A percentile compares a stretch with the other conserved stretches of the same genome.
Conservation (phyloP, 2,113 vertebrate genomes). For the Hyperopisus bebe region DNA sequence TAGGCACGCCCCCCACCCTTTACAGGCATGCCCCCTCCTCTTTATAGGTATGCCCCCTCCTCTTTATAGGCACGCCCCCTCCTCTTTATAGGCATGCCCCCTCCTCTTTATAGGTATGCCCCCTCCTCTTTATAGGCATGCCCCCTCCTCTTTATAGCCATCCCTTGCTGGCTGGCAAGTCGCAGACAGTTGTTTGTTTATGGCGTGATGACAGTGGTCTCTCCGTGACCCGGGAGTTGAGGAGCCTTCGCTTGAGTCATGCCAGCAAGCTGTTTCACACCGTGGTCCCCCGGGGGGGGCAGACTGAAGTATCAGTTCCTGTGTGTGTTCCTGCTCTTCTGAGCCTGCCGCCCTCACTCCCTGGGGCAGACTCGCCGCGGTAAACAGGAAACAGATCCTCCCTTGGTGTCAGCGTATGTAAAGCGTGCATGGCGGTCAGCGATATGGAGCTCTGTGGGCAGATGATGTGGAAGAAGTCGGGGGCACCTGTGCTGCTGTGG, state of each 20-base stretch:
- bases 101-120: too few species aligned
- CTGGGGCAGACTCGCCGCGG: not conserved
- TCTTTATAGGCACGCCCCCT: too few species aligned
- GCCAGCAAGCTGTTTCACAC: not conserved
- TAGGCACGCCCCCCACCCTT: too few species aligned
- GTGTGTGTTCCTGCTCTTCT: not conserved
- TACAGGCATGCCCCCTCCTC: too few species aligned
- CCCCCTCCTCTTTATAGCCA: fast-evolving
- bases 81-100: too few species aligned
- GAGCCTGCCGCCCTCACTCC: not conserved
- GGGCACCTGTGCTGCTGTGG: not conserved
- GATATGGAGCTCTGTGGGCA: not conserved
- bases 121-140: too few species aligned
- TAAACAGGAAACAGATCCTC: not conserved
- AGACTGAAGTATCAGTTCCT: not conserved
- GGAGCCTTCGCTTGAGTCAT: not conserved
- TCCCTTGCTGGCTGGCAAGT: slow-evolving; percentile 40
- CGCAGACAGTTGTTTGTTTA: not conserved
- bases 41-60: too few species aligned
- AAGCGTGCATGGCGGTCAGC: not conserved
- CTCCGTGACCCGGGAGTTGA: not conserved
- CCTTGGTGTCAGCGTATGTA: not conserved
- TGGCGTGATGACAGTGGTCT: not conserved
- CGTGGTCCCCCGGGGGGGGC: not conserved
- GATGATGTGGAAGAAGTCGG: not conserved